Evolutionary conservation across 2,797 vertebrate species (phyloP), one percentile per base, ranked within the genome.

Genomic region (Hyperoplus immaculatus): DNA sequence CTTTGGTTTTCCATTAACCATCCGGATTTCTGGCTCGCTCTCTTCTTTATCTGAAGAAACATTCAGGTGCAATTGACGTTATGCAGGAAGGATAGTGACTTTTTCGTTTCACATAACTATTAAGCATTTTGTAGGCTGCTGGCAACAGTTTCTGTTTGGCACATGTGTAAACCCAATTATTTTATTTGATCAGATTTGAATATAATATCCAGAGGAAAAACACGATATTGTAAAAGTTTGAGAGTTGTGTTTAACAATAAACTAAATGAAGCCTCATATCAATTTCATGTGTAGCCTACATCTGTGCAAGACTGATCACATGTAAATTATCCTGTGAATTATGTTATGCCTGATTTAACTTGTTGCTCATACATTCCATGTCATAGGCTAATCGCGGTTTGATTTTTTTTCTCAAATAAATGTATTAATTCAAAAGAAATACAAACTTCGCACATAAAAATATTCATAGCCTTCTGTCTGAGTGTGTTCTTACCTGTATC

Each of bases 1-100:
- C 96, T 99, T 99, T 94, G 97, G 97, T 93, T 99, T 99, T 78
- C 98, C 98, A 82, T 99, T 99, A 63, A 99, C 98, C 91, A 99
- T 98, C 81, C 98, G 96, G 83, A 98, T 97, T 94, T 98, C 98
- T 51, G 97, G 97, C 88, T 99, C 98, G 21, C 96, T 96, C 60
- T 99, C 98, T 82, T 99, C 98, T 93, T 99, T 99, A 90, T 99
- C 98, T 97, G 93, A 16, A 68, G 74, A 59, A 70, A 82, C 59
- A 85, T 79, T 60, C 36, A 83, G 74, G 80, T 21, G 39, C 7
- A 77, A 42, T 43, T 54, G 39, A 53, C 29, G 50, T 76, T 74
- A 81, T 2, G 18, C 70, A 61, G 29, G n/a, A 61, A 39, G 2
- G 16, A 0, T 73, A 56, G 29, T n/a, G 62, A 1, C 45, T 71